A percentile compares a stretch with the other conserved stretches of the same genome.
Conservation (phyloP, 2,113 vertebrate species). For the Leptodactylus fuscus region DNA sequence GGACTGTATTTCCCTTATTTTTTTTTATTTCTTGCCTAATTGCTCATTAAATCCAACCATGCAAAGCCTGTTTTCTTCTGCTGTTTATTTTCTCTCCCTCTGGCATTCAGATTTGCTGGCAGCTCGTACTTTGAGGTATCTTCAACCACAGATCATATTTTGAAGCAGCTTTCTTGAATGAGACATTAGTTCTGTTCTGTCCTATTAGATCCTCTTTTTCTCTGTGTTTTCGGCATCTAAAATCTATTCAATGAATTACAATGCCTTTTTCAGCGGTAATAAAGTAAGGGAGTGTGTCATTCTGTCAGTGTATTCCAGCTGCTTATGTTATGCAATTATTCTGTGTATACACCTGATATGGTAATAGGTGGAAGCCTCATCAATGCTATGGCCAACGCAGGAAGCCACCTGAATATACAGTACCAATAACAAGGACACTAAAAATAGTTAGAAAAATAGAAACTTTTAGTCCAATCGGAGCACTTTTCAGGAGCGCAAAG, state of each 20-base stretch:
- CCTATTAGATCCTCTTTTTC: slow-evolving; percentile 47
- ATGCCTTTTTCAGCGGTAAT: slow-evolving; percentile 23
- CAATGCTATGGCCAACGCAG: background rate
- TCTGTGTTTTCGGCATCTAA: slow-evolving; percentile 26
- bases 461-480: background rate
- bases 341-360: slow-evolving; percentile 49
- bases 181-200: slow-evolving; percentile 56
- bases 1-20: slow-evolving; percentile 26
- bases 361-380: slow-evolving; percentile 28
- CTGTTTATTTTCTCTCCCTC: slow-evolving; percentile 47
- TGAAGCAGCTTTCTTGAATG: slow-evolving; percentile 54
- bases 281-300: slow-evolving; percentile 35
- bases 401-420: background rate
- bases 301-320: slow-evolving; percentile 33
- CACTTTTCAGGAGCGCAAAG: background rate
- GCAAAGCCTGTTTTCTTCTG: slow-evolving; percentile 41
- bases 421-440: background rate
- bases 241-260: slow-evolving; percentile 55
- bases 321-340: slow-evolving; percentile 51
- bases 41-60: slow-evolving; percentile 57
- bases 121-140: slow-evolving; percentile 51
- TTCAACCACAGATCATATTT: slow-evolving; percentile 58
- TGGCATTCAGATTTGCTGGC: slow-evolving; percentile 51
- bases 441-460: background rate
- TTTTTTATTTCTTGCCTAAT: slow-evolving; percentile 49